Evolutionary conservation across 92 coral and sea anemone species (phyloP), one percentile per base, ranked within the genome.

Genomic region (Virgularia gustaviana): DNA sequence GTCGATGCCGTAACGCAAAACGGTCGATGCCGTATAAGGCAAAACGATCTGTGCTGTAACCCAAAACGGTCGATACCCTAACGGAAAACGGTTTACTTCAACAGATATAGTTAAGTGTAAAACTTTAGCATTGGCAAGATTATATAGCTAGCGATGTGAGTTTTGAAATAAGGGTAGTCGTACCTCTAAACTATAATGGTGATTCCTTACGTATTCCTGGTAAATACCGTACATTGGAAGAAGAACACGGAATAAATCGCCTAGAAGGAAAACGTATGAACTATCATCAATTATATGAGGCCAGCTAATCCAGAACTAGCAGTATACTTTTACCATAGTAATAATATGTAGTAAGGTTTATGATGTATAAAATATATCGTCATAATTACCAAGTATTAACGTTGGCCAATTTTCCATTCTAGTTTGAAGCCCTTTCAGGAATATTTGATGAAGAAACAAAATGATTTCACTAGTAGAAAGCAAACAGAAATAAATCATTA

Each of bases 321-420:
- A 13, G 55, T 47, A 4, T 4, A 47, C 2, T 2, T 2, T 25
- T 47, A 2, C 2, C 23, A 2, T 19, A 47, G n/a, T n/a, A n/a
- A n/a, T n/a, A n/a, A 0, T 31, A 41, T 41, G 16, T 16, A 41
- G 19, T 13, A 43, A 43, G 13, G 13, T 16, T 1, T 43, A 43
- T 20, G 9, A 45, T 8, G 4, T 27, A 12, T 34, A 13, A n/a
- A n/a, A n/a, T n/a, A n/a, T n/a, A n/a, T n/a, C n/a, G n/a, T n/a
- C n/a, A n/a, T 5, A 62, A 80, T 89, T 55, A 94, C 99, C 99
- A 30, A 94, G 76, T 32, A 94, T 78, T 22, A 94, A 70, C 1
- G 99, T 94, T 9, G 99, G 99, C 99, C 99, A 94, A 44, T 91
- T 85, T 62, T 94, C 99, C 96, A 94, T 89, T 45, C 99, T 82